phyloP scores from a whole-genome alignment of 1,140 invertebrate genomes.

The Doryteuthis pealeii region DNA sequence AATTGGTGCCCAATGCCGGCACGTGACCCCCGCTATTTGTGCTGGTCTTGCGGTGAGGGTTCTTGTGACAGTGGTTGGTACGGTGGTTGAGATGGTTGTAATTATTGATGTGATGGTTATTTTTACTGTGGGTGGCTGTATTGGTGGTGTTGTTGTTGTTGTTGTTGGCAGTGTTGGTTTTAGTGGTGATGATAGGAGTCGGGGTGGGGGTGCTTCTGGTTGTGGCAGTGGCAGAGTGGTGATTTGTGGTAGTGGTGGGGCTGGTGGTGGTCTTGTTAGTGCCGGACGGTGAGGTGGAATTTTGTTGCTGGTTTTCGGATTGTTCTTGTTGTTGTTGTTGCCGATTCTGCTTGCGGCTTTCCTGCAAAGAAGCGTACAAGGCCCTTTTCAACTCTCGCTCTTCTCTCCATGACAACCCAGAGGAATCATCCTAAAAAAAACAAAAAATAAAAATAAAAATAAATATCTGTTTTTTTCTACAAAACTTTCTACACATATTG shows the following conservation, averaged over 20 bases:
- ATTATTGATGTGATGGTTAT: background rate
- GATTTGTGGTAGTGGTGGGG: background rate
- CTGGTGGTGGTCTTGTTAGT: background rate
- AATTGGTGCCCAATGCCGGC: background rate
- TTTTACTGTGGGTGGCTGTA: conserved; percentile 7
- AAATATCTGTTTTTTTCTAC: too few relatives aligned
- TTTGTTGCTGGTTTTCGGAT: background rate
- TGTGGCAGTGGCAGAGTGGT: background rate
- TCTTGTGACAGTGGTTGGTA: background rate
- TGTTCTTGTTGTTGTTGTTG: conserved; percentile 12
- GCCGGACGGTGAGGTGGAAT: background rate
- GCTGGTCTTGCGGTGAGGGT: background rate
- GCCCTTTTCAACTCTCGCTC: conserved; percentile 60
- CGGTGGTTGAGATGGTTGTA: background rate
- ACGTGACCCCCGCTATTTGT: background rate
- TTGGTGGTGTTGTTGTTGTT: background rate
- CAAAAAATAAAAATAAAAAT: too few relatives aligned
- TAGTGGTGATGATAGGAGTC: background rate
- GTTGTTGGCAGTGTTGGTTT: too few relatives aligned
- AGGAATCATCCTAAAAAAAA: conserved; percentile 45
- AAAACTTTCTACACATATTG: too few relatives aligned
- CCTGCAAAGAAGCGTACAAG: conserved; percentile 59
- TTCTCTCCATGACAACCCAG: conserved; percentile 58
- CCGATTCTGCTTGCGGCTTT: conserved; percentile 31
- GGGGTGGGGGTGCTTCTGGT: background rate